Percentiles rank a stretch among this genome's conserved stretches.
Evolutionary conservation across 2,888 invertebrate genomes (phyloP).

Genomic region (Melangyna quadrimaculata): DNA sequence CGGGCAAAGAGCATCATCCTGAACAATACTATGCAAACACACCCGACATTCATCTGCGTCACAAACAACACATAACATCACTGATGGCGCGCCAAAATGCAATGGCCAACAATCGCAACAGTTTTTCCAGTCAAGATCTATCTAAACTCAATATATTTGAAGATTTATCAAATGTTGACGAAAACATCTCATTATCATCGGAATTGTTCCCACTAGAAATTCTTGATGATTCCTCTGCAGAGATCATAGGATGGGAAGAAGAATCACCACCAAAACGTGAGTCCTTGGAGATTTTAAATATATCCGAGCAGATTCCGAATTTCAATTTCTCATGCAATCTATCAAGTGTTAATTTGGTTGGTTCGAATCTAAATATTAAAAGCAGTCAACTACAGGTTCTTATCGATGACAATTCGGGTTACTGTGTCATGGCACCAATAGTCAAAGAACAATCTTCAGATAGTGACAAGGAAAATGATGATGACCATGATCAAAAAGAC

Average conservation of each 20-base stretch:
- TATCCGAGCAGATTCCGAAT: slow-evolving; percentile 79
- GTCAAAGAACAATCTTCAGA: slow-evolving; percentile 72
- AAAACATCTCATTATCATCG: slow-evolving; percentile 73
- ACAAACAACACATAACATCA: slow-evolving; percentile 47
- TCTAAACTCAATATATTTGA: slow-evolving; percentile 78
- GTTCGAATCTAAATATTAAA: slow-evolving; percentile 77
- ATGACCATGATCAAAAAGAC: slow-evolving; percentile 56
- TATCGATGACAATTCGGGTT: slow-evolving; percentile 79
- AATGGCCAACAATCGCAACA: slow-evolving; percentile 77
- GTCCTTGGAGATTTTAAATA: slow-evolving; percentile 77
- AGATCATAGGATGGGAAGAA: not conserved
- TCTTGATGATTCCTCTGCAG: slow-evolving; percentile 74
- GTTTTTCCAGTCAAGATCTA: slow-evolving; percentile 80
- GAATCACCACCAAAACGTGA: slow-evolving; percentile 66
- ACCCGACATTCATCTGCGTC: slow-evolving; percentile 33
- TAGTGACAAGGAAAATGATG: slow-evolving; percentile 58
- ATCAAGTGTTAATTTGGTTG: slow-evolving; percentile 79
- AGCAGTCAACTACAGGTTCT: slow-evolving; percentile 71
- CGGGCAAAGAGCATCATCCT: slow-evolving; percentile 24
- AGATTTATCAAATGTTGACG: slow-evolving; percentile 71
- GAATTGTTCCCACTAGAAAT: slow-evolving; percentile 73
- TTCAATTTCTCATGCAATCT: slow-evolving; percentile 80
- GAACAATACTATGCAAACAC: slow-evolving; percentile 48
- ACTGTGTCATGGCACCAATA: slow-evolving; percentile 80
- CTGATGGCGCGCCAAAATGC: slow-evolving; percentile 33